Evolutionary conservation across 2,797 vertebrate genomes (phyloP).

Genomic region (Pseudocheirus occidentalis): DNA sequence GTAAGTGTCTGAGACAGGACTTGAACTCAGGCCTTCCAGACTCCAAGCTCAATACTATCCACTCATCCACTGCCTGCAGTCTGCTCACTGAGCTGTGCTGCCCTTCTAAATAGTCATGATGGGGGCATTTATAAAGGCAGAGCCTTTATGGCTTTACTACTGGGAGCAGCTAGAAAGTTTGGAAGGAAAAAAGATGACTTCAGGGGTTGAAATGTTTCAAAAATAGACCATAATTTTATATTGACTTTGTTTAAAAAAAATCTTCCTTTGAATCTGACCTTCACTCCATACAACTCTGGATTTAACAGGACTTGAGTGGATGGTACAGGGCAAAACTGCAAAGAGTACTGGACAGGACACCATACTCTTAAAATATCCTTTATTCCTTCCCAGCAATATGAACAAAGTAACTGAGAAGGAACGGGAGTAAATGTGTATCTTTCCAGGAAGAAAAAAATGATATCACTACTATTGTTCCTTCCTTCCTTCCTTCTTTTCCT

Average conservation of each 20-base stretch:
- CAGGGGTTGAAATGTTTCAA: neutral
- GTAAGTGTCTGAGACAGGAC: neutral
- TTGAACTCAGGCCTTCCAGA: no score
- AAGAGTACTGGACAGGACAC: constrained; percentile 3
- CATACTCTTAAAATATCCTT: constrained; percentile 22
- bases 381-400: constrained; percentile 51
- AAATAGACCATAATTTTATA: neutral
- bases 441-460: constrained; percentile 41
- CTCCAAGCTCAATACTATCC: no score
- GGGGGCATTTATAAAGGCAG: no score
- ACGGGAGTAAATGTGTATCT: constrained; percentile 21
- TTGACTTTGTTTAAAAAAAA: constrained; percentile 43
- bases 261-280: neutral
- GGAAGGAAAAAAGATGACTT: neutral
- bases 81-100: no score
- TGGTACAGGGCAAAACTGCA: constrained; percentile 8
- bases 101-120: no score
- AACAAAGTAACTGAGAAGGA: constrained; percentile 29
- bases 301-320: neutral
- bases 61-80: no score
- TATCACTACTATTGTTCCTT: neutral
- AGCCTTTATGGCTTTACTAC: neutral
- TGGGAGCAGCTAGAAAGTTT: no score
- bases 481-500: neutral
- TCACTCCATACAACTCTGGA: neutral